phyloP scores from a whole-genome alignment of 2,797 vertebrate genomes.

The Emys orbicularis region DNA sequence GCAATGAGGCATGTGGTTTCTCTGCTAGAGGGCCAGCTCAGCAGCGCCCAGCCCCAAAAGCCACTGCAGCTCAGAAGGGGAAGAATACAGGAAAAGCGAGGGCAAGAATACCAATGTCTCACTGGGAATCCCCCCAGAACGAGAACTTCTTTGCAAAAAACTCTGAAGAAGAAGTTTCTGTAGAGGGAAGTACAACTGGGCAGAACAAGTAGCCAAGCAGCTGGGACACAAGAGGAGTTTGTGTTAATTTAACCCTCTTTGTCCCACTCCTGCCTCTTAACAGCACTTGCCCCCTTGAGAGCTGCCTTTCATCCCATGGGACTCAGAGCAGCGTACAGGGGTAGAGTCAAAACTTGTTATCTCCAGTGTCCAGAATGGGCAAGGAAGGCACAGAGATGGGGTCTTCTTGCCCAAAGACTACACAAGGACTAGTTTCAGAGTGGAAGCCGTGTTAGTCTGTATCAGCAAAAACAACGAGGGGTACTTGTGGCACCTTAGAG shows the following conservation, averaged over 20 bases:
- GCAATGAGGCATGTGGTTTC: not conserved
- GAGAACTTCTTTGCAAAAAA: not conserved
- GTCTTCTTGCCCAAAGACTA: not conserved
- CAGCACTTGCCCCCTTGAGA: not conserved
- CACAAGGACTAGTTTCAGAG: too few species aligned
- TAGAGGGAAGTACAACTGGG: not conserved
- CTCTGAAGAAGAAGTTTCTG: not conserved
- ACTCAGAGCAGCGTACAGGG: not conserved
- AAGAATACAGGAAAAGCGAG: not conserved
- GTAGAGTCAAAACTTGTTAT: too few species aligned
- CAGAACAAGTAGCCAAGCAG: not conserved
- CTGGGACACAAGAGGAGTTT: not conserved
- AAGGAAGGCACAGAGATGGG: not conserved
- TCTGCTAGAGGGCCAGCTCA: slow-evolving; percentile 22
- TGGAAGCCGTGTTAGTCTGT: too few species aligned
- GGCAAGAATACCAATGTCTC: not conserved
- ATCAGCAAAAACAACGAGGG: too few species aligned
- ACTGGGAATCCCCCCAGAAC: not conserved
- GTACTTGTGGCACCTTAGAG: too few species aligned
- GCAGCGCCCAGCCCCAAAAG: not conserved
- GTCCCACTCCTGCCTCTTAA: not conserved
- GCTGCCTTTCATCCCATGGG: not conserved
- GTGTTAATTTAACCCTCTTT: not conserved
- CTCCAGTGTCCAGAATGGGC: not conserved
- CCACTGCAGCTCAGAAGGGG: not conserved